phyloP scores from a whole-genome alignment of 1,140 invertebrate genomes.

The Hermetia illucens region DNA sequence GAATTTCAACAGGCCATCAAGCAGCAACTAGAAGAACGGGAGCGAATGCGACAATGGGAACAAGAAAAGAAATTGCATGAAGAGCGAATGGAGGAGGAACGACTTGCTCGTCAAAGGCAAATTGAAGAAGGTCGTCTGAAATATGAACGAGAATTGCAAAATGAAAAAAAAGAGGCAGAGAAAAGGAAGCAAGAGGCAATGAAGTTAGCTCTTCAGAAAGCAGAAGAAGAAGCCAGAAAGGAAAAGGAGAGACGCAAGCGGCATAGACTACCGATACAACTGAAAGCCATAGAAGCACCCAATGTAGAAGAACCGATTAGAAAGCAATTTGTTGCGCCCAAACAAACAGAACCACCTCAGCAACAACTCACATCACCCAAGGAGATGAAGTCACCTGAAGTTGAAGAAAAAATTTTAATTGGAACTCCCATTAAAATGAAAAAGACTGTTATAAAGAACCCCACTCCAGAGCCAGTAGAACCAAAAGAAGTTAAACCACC shows the following conservation, averaged over 20 bases:
- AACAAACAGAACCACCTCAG: no score
- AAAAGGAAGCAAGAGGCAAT: constrained; percentile 36
- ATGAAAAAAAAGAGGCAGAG: constrained; percentile 39
- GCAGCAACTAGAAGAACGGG: constrained; percentile 48
- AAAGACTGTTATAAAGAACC: constrained; percentile 10
- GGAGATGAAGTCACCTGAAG: constrained; percentile 5
- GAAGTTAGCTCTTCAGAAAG: constrained; percentile 37
- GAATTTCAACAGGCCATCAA: constrained; percentile 53
- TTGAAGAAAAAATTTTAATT: constrained; percentile 24
- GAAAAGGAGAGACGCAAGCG: constrained; percentile 31
- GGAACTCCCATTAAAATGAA: constrained; percentile 27
- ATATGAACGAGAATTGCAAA: constrained; percentile 32
- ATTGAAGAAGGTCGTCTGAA: constrained; percentile 38
- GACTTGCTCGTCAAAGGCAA: constrained; percentile 40
- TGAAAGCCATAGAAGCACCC: constrained; percentile 5
- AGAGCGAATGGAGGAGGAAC: constrained; percentile 43
- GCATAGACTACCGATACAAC: constrained; percentile 4
- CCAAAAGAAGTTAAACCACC: constrained; percentile 7
- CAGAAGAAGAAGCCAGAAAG: constrained; percentile 35
- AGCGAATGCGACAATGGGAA: constrained; percentile 41
- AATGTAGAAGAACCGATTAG: no score
- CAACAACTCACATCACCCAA: constrained; percentile 8
- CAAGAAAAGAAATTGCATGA: constrained; percentile 38
- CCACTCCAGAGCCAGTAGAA: neutral
- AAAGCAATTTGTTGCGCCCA: no score